phyloP scores from a whole-genome alignment of 2,113 vertebrate species.

The Tachuris rubrigastra region DNA sequence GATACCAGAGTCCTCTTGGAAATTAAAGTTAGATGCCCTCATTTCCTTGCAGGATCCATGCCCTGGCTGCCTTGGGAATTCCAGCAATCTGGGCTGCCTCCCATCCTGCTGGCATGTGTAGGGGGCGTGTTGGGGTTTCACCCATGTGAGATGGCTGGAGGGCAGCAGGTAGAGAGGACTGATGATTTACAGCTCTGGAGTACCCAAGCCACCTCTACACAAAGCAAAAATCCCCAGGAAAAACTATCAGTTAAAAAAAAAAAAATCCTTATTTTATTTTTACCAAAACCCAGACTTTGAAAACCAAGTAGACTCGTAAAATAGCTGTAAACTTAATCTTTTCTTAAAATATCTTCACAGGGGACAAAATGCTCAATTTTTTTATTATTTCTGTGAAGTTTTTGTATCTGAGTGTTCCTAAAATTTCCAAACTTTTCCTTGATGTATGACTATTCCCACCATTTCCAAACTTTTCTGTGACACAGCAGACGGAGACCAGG shows the following conservation, averaged over 20 bases:
- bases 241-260: neutral
- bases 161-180: no score
- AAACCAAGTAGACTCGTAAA: neutral
- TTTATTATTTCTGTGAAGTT: neutral
- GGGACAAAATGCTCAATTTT: neutral
- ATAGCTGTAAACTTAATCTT: neutral
- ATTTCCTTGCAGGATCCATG: neutral
- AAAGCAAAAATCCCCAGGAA: neutral
- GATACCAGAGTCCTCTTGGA: neutral
- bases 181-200: neutral
- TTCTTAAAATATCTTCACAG: neutral
- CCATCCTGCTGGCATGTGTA: fast-evolving
- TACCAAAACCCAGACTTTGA: neutral
- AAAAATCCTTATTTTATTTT: neutral
- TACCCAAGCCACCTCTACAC: neutral
- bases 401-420: neutral
- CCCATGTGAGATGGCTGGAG: fast-evolving
- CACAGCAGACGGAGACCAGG: fast-evolving
- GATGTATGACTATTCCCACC: neutral
- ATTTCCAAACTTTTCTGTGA: neutral
- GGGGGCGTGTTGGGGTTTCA: fast-evolving
- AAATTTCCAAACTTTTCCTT: neutral
- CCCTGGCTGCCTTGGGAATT: neutral
- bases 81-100: neutral
- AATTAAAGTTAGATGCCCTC: neutral